Base-by-base conservation (phyloP, 92 coral and sea anemone species). In the Porites lobata region DNA sequence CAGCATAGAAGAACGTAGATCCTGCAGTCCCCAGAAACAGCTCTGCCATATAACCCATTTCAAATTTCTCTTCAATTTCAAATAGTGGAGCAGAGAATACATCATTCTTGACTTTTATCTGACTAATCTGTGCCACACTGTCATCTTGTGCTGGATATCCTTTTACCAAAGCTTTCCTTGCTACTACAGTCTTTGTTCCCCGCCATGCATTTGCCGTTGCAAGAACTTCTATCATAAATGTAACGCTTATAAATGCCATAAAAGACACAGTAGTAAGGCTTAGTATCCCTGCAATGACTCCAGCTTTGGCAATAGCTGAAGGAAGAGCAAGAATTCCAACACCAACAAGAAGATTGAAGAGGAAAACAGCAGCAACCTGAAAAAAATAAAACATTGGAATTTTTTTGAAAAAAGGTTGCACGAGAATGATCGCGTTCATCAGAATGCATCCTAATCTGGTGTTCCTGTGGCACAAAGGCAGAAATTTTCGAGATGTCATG, bases 271-370 rank as follows among this genome's bases (percentile, higher is more conserved):
- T 56, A 20, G 79, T 70, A 7, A 94, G 94, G 52, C 94, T 78
- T 3, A 86, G 77, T 14, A 89, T 63, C 9, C 96, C 96, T 1
- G 96, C 93, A 52, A 94, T 68, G 18, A 94, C 65, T 12, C 96
- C 96, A 47, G 96, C 96, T 74, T 92, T 94, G 38, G 96, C 96
- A 20, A 94, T 86, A 58, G 94, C 92, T 66, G 93, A 83, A 43
- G 96, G 96, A 56, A 94, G 94, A 32, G 96, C 96, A 70, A 94
- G 86, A 65, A 93, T 88, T 53, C 96, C 96, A 58, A 94, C 96
- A 11, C 96, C 96, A 61, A 89, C 86, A 76, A 94, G 89, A 17
- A 91, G 92, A 75, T 94, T 94, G 88, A 94, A 94, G 6, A 94
- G 88, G 61, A 94, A 94, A 72, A 94, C 77, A 9, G 91, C 91